phyloP scores from a whole-genome alignment of 2,888 invertebrate species.

The Fabriciana adippe region DNA sequence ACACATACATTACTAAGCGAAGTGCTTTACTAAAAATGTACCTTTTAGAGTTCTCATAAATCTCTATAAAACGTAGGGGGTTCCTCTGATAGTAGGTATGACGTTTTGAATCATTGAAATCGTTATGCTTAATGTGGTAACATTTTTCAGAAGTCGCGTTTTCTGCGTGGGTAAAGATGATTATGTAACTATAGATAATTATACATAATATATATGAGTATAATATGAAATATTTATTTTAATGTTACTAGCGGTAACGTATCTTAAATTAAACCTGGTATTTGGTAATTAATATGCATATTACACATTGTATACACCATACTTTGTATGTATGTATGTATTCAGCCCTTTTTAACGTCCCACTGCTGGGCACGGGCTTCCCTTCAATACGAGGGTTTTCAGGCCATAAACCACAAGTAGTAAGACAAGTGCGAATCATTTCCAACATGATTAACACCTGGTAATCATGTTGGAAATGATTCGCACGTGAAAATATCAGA shows the following conservation, averaged over 20 bases:
- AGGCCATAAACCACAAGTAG: no score
- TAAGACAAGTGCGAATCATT: no score
- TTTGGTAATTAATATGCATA: no score
- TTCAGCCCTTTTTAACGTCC: no score
- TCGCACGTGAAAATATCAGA: no score
- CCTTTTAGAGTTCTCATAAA: conserved; percentile 39
- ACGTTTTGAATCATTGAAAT: conserved; percentile 54
- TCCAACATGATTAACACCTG: no score
- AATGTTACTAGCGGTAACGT: no score
- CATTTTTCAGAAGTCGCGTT: conserved; percentile 54
- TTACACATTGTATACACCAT: no score
- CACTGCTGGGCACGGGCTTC: no score
- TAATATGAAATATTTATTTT: neutral
- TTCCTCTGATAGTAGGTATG: conserved; percentile 41
- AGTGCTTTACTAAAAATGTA: conserved; percentile 38
- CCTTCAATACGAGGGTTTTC: no score
- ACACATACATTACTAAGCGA: conserved; percentile 35
- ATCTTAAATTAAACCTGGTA: neutral
- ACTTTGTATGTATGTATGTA: no score
- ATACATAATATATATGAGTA: neutral
- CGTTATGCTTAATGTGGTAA: conserved; percentile 50
- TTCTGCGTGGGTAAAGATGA: conserved; percentile 34
- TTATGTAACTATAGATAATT: conserved; percentile 21
- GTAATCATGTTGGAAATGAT: no score
- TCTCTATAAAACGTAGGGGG: conserved; percentile 41